Base-by-base conservation (phyloP, 2,797 vertebrate genomes). In the Acanthurus tractus region DNA sequence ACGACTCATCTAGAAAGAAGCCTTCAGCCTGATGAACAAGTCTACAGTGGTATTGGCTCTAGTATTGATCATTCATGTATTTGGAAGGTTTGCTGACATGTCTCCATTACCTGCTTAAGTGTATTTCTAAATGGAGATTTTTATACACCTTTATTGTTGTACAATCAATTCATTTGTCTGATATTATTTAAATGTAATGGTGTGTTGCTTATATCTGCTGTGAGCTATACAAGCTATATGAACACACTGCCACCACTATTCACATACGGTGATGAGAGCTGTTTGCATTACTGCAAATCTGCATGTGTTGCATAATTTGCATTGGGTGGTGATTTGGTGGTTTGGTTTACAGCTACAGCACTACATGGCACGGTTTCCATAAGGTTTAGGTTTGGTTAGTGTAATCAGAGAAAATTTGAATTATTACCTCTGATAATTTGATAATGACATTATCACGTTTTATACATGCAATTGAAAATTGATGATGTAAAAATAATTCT, bases 251-350 rank as follows among this genome's bases (percentile, higher is more conserved):
- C 52, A 64, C 70, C 70, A 63, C 44, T 55, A 5, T 70, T 50
- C 63, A 68, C 48, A 55, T 61, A 63, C 68, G 62, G 34, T 52
- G 38, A 72, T 0, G 13, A 52, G 34, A 45, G 55, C 23, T 59
- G 65, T 53, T 23, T 42, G 64, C 44, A 42, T 53, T 29, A 66
- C 12, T 76, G 50, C 14, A 52, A 17, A 78, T 82, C 62, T 62
- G 69, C 72, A 76, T 67, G 61, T 77, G 74, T 68, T 68, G 23
- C 34, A 44, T 44, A 50, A 74, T 79, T 80, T 65, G 61, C 68
- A 75, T 78, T 65, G 3, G 29, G 8, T 40, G 8, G 38, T 40
- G 38, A 40, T 8, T 40, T 40, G 38, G 8, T 22, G 6, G 6
- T 61, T 42, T 54, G 20, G 9, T 54, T 67, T 76, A n/a, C 12